These are phyloP conservation scores for Agrenia bidenticulata DNA, from an alignment of 2,888 invertebrate species.

Conservation along the genomic window DNA sequence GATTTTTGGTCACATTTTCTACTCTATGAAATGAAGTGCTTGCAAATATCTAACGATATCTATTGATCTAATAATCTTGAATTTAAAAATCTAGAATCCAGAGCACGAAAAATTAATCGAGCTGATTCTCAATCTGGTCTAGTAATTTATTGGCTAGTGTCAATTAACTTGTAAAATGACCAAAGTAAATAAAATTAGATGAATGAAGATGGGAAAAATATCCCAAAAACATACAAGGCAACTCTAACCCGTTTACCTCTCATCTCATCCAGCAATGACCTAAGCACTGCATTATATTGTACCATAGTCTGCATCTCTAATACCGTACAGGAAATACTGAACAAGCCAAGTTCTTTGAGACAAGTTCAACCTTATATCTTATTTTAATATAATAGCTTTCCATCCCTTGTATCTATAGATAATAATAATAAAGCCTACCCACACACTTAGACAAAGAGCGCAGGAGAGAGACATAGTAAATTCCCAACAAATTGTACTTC, in stretches of 20 bases:
- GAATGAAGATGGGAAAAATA: background rate
- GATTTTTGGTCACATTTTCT: slow-evolving; percentile 3
- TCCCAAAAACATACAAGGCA: background rate
- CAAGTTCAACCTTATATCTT: no score
- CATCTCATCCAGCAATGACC: no score
- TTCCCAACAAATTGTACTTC: slow-evolving; percentile 2
- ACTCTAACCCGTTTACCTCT: background rate
- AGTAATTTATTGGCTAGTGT: background rate
- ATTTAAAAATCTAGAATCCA: no score
- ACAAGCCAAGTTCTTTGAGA: no score
- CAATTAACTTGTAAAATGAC: background rate
- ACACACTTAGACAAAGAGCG: background rate
- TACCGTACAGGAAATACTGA: no score
- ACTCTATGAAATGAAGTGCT: background rate
- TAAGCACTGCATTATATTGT: no score
- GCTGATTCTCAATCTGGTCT: no score
- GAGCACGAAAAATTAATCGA: no score
- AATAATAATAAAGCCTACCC: slow-evolving; percentile 9
- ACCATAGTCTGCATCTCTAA: no score
- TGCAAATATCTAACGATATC: no score
- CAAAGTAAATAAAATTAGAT: slow-evolving; percentile 1
- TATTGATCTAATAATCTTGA: no score
- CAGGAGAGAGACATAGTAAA: background rate
- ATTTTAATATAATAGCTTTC: no score
- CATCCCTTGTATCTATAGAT: background rate